Evolutionary conservation across 2,888 invertebrate species (phyloP).

Genomic region (Dryococelus australis): DNA sequence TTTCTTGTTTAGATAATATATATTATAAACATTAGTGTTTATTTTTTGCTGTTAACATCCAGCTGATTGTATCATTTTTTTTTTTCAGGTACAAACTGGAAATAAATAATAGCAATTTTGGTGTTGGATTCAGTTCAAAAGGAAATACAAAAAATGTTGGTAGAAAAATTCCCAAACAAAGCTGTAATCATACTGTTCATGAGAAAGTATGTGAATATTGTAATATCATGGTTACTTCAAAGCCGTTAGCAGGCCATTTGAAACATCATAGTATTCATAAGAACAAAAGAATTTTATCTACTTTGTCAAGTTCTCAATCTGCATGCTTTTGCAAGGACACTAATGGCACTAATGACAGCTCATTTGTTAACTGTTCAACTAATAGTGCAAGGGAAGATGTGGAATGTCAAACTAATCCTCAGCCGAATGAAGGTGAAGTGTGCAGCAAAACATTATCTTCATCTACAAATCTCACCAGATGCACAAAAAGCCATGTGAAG

Average conservation of each 20-base stretch:
- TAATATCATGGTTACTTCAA: background rate
- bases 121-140: background rate
- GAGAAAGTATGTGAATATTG: background rate
- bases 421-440: conserved; percentile 29
- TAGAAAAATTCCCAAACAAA: background rate
- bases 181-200: background rate
- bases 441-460: conserved; percentile 47
- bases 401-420: background rate
- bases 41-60: background rate
- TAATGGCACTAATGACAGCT: background rate
- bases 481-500: conserved; percentile 48
- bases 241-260: background rate
- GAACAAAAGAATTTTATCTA: background rate
- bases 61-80: background rate
- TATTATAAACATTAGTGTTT: background rate
- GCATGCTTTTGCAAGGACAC: background rate
- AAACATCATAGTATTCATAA: background rate
- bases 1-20: background rate
- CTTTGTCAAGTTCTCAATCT: background rate
- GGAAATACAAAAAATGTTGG: background rate
- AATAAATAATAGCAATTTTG: background rate
- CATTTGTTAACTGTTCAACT: background rate
- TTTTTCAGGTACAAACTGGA: background rate
- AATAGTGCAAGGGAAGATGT: background rate
- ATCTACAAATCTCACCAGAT: conserved; percentile 51